Conservation (phyloP, 2,797 vertebrate genomes). For the Pampus argenteus region DNA sequence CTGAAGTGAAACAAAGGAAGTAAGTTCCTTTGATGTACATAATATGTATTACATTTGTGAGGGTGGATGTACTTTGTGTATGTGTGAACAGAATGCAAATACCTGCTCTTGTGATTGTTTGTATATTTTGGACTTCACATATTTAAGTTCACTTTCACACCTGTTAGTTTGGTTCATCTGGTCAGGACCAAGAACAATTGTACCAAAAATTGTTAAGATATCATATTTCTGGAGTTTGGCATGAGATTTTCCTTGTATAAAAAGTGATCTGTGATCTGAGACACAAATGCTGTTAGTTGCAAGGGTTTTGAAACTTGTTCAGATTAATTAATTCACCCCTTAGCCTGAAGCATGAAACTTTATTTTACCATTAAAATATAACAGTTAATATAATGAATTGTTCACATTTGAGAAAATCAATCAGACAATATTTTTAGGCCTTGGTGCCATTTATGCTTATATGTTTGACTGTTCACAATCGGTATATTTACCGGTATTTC, state of each 20-base stretch:
- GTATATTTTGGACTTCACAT: neutral
- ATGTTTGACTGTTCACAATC: neutral
- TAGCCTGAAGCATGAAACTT: too few species aligned
- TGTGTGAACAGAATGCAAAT: conserved; percentile 23
- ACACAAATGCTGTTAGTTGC: too few species aligned
- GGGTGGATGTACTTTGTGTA: neutral
- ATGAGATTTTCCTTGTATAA: too few species aligned
- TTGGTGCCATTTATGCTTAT: neutral
- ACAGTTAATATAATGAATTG: too few species aligned
- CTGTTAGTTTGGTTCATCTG: neutral
- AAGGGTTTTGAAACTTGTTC: too few species aligned
- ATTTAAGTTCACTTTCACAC: neutral
- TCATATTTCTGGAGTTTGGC: too few species aligned
- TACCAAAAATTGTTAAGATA: too few species aligned
- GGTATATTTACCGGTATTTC: neutral
- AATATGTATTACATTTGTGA: conserved; percentile 23
- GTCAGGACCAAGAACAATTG: neutral
- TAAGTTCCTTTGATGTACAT: conserved; percentile 22
- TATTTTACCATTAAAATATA: too few species aligned
- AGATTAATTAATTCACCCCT: too few species aligned
- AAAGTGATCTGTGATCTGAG: too few species aligned
- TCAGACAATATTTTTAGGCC: too few species aligned
- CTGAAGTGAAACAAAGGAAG: conserved; percentile 42
- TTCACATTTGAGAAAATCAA: too few species aligned
- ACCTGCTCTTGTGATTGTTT: conserved; percentile 1